phyloP scores from a whole-genome alignment of 2,888 invertebrate genomes.

The Nomada flava region DNA sequence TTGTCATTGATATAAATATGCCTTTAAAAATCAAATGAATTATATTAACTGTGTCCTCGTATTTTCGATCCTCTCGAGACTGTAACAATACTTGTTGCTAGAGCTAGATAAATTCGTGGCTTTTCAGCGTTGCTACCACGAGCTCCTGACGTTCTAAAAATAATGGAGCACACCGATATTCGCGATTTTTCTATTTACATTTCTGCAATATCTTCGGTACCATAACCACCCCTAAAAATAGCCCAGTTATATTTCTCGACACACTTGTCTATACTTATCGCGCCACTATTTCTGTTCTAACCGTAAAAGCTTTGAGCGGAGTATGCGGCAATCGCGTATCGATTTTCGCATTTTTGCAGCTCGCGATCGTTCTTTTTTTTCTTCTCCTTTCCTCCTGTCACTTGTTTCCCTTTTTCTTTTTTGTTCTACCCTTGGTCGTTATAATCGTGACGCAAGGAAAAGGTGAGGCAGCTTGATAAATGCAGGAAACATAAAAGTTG shows the following conservation, averaged over 20 bases:
- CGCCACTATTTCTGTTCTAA: slow-evolving; percentile 23
- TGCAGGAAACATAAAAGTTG: slow-evolving; percentile 46
- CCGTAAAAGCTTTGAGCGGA: slow-evolving; percentile 7
- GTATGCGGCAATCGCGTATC: slow-evolving; percentile 1
- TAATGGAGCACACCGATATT: not conserved
- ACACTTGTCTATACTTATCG: slow-evolving; percentile 24
- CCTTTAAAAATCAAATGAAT: too few species aligned
- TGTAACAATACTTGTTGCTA: not conserved
- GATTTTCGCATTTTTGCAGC: slow-evolving; percentile 16
- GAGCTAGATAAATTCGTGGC: not conserved
- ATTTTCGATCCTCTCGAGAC: slow-evolving; percentile 2
- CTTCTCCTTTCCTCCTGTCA: not conserved
- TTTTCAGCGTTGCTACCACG: not conserved
- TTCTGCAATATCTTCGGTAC: not conserved
- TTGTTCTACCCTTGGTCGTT: slow-evolving; percentile 10
- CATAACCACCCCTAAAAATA: slow-evolving; percentile 13
- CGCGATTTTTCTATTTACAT: not conserved
- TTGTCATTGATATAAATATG: too few species aligned
- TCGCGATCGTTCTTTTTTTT: not conserved
- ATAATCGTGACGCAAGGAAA: slow-evolving; percentile 25
- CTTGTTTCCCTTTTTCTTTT: not conserved
- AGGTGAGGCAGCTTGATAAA: slow-evolving; percentile 41
- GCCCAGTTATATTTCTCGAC: slow-evolving; percentile 20
- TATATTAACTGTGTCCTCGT: not conserved
- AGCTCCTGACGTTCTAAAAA: slow-evolving; percentile 11